phyloP scores from a whole-genome alignment of 1,140 invertebrate genomes.

The Aphidius gifuensis region DNA sequence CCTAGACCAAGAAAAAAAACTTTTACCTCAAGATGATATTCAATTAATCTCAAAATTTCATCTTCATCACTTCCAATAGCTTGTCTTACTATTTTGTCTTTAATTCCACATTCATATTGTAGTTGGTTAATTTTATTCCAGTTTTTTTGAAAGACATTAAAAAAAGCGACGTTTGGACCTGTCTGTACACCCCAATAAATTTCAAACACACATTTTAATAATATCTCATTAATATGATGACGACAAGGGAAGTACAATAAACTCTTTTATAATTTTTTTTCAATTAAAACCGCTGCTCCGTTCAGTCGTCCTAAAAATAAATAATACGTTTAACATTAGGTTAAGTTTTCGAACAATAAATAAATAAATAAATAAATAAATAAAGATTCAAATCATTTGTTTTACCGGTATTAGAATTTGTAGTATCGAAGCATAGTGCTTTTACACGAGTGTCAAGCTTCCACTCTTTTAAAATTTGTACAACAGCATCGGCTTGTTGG shows the following conservation, averaged over 20 bases:
- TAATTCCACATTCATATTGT: slow-evolving; percentile 10
- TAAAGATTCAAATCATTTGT: background rate
- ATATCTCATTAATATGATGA: slow-evolving; percentile 7
- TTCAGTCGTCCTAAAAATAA: background rate
- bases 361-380: too few relatives aligned
- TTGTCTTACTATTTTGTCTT: slow-evolving; percentile 16
- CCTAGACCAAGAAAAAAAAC: background rate
- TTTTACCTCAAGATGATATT: slow-evolving; percentile 19
- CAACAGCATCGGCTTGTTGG: background rate
- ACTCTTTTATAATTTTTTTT: background rate
- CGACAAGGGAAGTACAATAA: slow-evolving; percentile 15
- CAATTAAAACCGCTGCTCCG: background rate
- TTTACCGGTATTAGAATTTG: background rate
- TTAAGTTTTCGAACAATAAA: too few relatives aligned
- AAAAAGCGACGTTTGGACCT: slow-evolving; percentile 9
- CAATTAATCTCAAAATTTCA: slow-evolving; percentile 17
- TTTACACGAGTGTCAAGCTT: background rate
- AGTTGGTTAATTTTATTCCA: slow-evolving; percentile 13
- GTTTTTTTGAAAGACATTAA: slow-evolving; percentile 8
- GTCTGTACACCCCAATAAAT: slow-evolving; percentile 4
- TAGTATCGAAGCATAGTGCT: slow-evolving; percentile 3
- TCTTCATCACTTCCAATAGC: slow-evolving; percentile 12
- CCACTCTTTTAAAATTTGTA: background rate
- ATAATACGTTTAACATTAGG: background rate
- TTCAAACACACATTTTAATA: slow-evolving; percentile 8